These are phyloP conservation scores for Ectemnius cavifrons DNA, from an alignment of 2,888 invertebrate genomes.

Conservation along the genomic window DNA sequence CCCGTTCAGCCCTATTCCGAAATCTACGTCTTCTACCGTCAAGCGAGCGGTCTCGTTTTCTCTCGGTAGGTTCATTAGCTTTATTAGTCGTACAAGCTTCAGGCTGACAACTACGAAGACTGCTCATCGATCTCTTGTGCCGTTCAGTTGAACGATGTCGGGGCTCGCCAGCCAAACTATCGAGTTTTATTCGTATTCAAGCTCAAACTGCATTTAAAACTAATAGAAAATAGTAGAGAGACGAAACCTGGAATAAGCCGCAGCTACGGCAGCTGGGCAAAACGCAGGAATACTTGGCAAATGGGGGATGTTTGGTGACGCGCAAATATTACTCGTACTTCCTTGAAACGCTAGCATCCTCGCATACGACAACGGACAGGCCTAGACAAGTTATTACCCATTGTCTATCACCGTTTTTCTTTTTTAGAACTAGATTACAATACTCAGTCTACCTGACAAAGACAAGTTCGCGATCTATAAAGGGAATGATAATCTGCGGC, in stretches of 20 bases:
- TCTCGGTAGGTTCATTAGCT: constrained; percentile 18
- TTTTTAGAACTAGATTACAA: too few relatives aligned
- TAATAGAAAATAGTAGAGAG: too few relatives aligned
- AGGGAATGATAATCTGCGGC: not conserved
- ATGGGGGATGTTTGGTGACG: constrained; percentile 51
- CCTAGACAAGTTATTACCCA: constrained; percentile 18
- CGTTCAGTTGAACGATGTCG: constrained; percentile 48
- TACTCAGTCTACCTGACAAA: constrained; percentile 68
- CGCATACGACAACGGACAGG: constrained; percentile 27
- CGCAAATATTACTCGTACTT: constrained; percentile 48
- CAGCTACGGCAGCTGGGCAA: constrained; percentile 6
- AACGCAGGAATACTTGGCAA: constrained; percentile 39
- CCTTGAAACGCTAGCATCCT: constrained; percentile 20
- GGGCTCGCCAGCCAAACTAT: constrained; percentile 41
- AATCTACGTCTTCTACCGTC: constrained; percentile 69
- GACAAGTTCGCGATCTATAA: constrained; percentile 68
- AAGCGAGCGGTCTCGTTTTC: constrained; percentile 62
- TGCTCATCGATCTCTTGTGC: constrained; percentile 33
- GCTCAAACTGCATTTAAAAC: not conserved
- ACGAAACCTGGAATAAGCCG: constrained; percentile 56
- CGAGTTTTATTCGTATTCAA: constrained; percentile 10
- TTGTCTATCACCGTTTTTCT: too few relatives aligned
- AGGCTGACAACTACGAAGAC: constrained; percentile 41
- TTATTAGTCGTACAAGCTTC: not conserved
- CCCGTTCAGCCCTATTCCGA: constrained; percentile 67